These are phyloP conservation scores for Drosophila meridionalis DNA, from an alignment of 2,888 invertebrate species.

Conservation along the genomic window DNA sequence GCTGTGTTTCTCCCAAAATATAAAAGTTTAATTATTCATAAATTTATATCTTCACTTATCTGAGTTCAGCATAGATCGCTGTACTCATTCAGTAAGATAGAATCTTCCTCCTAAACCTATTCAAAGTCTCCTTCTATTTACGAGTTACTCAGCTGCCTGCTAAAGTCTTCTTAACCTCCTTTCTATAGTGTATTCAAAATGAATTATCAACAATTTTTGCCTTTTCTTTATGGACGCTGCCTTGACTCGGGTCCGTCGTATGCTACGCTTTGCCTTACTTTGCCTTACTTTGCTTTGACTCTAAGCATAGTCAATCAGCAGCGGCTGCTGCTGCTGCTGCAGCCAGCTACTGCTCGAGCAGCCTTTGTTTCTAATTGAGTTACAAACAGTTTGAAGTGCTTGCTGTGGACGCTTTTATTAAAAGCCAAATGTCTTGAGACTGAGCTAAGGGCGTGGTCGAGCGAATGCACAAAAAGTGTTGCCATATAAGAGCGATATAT, in stretches of 20 bases:
- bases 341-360: constrained; percentile 4
- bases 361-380: constrained; percentile 77
- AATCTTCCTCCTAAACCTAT: too few species aligned
- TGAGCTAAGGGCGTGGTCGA: constrained; percentile 4
- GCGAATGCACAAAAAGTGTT: not conserved
- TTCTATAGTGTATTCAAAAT: constrained; percentile 58
- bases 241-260: constrained; percentile 13
- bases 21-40: too few species aligned
- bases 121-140: not conserved
- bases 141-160: not conserved
- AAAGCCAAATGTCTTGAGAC: constrained; percentile 64
- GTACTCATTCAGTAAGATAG: too few species aligned
- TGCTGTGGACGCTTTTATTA: constrained; percentile 54
- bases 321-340: not conserved
- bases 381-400: constrained; percentile 64
- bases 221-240: constrained; percentile 49
- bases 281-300: constrained; percentile 4
- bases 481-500: not conserved
- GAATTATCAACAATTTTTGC: constrained; percentile 78
- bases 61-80: too few species aligned
- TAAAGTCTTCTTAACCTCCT: not conserved
- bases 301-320: constrained; percentile 28
- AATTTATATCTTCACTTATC: too few species aligned
- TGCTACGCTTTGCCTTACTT: constrained; percentile 11
- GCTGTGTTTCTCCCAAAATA: too few species aligned